These are phyloP conservation scores for Cassiopea andromeda DNA, from an alignment of 30 jellyfish, hydroid and myxozoan species.

Conservation along the genomic window DNA sequence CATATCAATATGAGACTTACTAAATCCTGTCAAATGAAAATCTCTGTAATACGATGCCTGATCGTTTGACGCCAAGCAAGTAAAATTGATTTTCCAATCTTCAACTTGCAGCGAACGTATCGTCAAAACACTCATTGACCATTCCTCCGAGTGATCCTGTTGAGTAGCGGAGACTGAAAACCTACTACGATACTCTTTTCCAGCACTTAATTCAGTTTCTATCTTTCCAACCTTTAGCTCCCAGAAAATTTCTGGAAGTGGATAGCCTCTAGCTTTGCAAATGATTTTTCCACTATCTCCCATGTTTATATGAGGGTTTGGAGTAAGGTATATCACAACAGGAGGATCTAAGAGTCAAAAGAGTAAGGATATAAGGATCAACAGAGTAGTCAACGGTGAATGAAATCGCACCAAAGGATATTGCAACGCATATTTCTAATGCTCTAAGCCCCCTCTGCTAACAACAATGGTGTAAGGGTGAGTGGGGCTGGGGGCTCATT, in stretches of 20 bases:
- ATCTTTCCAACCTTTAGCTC: background rate
- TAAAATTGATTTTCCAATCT: constrained; percentile 37
- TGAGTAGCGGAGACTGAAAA: constrained; percentile 28
- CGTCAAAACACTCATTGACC: constrained; percentile 22
- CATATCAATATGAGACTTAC: constrained; percentile 32
- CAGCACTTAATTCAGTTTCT: constrained; percentile 1
- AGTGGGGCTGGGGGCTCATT: no score
- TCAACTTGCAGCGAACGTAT: constrained; percentile 18
- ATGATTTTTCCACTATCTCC: constrained; percentile 39
- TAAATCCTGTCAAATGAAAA: constrained; percentile 46
- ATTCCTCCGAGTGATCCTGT: constrained; percentile 7
- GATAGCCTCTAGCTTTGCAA: constrained; percentile 70
- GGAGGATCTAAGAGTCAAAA: constrained; percentile 52
- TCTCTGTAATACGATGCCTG: constrained; percentile 20
- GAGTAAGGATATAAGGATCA: no score
- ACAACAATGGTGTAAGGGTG: no score
- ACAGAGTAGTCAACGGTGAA: no score
- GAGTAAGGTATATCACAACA: background rate
- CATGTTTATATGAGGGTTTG: constrained; percentile 57
- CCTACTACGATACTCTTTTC: constrained; percentile 1
- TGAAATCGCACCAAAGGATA: no score
- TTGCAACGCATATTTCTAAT: no score
- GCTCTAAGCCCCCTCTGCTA: no score
- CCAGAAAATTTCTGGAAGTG: constrained; percentile 58
- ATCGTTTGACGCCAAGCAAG: constrained; percentile 69